Evolutionary conservation across 2,888 invertebrate genomes (phyloP).

Genomic region (Esperia sulphurella): DNA sequence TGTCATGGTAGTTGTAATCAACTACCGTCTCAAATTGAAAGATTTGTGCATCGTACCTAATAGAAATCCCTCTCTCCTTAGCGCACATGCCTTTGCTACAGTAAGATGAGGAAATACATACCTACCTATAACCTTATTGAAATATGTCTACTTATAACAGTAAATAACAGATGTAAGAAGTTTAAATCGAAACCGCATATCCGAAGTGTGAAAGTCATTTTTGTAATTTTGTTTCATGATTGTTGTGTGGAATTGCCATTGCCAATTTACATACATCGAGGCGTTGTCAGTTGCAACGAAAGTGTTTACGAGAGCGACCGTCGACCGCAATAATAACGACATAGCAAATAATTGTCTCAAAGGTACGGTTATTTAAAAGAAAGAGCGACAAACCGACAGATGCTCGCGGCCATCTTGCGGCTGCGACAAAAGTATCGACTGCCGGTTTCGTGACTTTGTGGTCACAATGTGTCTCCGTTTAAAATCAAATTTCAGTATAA

Average conservation of each 20-base stretch:
- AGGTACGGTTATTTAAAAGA: conserved; percentile 61
- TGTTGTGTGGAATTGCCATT: conserved; percentile 12
- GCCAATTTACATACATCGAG: conserved; percentile 40
- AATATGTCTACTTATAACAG: neutral
- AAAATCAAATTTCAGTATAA: conserved; percentile 68
- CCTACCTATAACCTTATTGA: too few species aligned
- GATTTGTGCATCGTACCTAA: conserved; percentile 38
- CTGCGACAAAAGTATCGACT: conserved; percentile 49
- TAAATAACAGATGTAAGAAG: conserved; percentile 3
- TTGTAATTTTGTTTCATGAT: conserved; percentile 5
- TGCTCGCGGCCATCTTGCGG: conserved; percentile 74
- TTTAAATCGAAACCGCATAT: neutral
- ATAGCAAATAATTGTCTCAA: conserved; percentile 63
- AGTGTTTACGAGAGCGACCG: conserved; percentile 52
- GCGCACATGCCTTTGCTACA: neutral
- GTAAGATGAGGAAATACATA: too few species aligned
- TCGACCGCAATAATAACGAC: conserved; percentile 63
- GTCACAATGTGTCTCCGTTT: conserved; percentile 69
- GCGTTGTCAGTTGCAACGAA: conserved; percentile 39
- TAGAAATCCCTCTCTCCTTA: neutral
- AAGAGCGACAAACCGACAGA: conserved; percentile 76
- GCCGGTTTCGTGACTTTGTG: conserved; percentile 64
- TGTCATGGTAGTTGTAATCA: conserved; percentile 37
- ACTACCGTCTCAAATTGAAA: conserved; percentile 47
- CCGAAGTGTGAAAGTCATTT: conserved; percentile 11